Evolutionary conservation across 2,888 invertebrate genomes (phyloP).

Genomic region (Acleris sparsana): DNA sequence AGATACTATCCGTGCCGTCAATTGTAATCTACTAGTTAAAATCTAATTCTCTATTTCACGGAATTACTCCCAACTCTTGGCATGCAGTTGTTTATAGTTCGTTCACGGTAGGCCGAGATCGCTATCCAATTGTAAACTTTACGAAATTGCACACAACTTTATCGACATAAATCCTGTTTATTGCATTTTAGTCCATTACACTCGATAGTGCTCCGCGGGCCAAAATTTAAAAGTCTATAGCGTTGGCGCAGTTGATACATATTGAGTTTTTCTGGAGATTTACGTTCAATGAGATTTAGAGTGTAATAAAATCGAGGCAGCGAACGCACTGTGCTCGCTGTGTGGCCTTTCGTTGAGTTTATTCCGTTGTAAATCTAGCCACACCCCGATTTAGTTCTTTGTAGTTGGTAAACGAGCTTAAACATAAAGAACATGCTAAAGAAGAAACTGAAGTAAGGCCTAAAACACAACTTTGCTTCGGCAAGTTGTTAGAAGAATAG

Average conservation of each 20-base stretch:
- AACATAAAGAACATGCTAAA: not conserved
- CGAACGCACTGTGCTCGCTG: slow-evolving; percentile 33
- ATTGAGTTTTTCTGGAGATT: slow-evolving; percentile 36
- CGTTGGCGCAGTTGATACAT: slow-evolving; percentile 26
- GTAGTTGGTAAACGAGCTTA: not conserved
- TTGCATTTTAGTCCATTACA: slow-evolving; percentile 37
- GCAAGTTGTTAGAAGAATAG: too few relatives aligned
- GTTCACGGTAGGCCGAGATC: not conserved
- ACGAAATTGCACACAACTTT: slow-evolving; percentile 28
- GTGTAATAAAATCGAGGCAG: slow-evolving; percentile 40
- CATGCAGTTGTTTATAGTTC: slow-evolving; percentile 3
- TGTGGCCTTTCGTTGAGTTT: slow-evolving; percentile 52
- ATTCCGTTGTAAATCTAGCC: slow-evolving; percentile 62
- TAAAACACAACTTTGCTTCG: not conserved
- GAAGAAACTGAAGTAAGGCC: not conserved
- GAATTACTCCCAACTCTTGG: not conserved
- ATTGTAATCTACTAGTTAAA: not conserved
- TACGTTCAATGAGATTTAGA: slow-evolving; percentile 39
- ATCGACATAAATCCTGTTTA: slow-evolving; percentile 34
- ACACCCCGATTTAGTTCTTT: slow-evolving; percentile 19
- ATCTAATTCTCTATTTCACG: not conserved
- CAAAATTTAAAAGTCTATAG: slow-evolving; percentile 35
- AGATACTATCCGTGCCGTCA: not conserved
- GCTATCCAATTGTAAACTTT: slow-evolving; percentile 26
- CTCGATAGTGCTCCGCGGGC: slow-evolving; percentile 29